A percentile compares a stretch with the other conserved stretches of the same genome.
Conservation (phyloP, 2,888 invertebrate genomes). For the Galeopsomyia nigrocyanea region DNA sequence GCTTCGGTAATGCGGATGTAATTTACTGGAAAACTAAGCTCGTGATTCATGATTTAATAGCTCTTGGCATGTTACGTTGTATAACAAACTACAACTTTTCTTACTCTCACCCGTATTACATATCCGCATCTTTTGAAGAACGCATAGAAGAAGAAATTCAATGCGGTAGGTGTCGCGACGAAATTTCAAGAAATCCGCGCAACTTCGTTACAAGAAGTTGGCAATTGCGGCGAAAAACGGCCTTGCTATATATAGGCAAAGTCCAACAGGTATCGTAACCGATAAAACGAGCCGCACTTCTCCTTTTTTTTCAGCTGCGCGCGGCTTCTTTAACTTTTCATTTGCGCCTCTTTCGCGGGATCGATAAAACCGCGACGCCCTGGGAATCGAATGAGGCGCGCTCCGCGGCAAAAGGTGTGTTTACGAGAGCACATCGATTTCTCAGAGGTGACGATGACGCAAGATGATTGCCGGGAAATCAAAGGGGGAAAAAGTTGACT, state of each 20-base stretch:
- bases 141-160: neutral
- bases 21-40: too few species aligned
- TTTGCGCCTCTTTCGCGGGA: slow-evolving; percentile 30
- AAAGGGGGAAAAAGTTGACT: slow-evolving; percentile 7
- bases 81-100: neutral
- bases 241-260: slow-evolving; percentile 53
- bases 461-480: too few species aligned
- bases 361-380: neutral
- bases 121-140: neutral
- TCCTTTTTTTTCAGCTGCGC: neutral
- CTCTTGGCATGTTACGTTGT: too few species aligned
- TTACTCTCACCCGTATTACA: neutral
- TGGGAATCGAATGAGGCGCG: slow-evolving; percentile 7
- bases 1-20: too few species aligned
- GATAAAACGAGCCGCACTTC: slow-evolving; percentile 56
- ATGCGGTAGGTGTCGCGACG: slow-evolving; percentile 23
- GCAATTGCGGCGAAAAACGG: neutral
- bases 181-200: slow-evolving; percentile 44
- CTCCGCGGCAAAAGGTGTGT: neutral
- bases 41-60: too few species aligned
- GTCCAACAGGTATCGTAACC: slow-evolving; percentile 59
- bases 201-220: slow-evolving; percentile 34
- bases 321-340: slow-evolving; percentile 29
- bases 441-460: slow-evolving; percentile 14
- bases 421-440: slow-evolving; percentile 11